Conservation (phyloP, 2,888 invertebrate genomes). For the Candidula unifasciata region DNA sequence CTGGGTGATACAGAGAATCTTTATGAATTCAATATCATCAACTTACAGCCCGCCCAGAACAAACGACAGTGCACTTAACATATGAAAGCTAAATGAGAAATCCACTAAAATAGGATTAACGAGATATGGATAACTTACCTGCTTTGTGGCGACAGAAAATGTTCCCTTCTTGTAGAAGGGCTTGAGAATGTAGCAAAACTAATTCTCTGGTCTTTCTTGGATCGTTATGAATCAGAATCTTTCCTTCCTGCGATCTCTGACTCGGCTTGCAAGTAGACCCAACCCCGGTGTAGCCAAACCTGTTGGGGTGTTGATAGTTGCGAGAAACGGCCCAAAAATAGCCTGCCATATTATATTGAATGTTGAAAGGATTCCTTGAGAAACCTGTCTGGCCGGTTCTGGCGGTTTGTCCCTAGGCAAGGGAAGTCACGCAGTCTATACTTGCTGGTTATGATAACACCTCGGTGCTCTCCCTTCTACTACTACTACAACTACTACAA, state of each 20-base stretch:
- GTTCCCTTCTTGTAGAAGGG: not conserved
- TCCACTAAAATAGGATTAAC: not conserved
- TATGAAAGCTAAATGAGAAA: not conserved
- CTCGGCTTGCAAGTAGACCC: constrained; percentile 23
- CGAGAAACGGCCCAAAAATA: constrained; percentile 53
- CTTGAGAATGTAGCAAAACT: not conserved
- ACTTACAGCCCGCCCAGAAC: no score
- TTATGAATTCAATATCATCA: no score
- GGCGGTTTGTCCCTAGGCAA: not conserved
- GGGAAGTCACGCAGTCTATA: constrained; percentile 35
- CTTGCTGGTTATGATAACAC: not conserved
- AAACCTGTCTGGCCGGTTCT: constrained; percentile 54
- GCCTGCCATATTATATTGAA: constrained; percentile 48
- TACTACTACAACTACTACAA: no score
- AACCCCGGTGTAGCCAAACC: constrained; percentile 31
- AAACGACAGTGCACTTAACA: no score
- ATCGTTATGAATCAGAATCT: constrained; percentile 2
- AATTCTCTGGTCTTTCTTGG: not conserved
- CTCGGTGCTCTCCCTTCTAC: no score
- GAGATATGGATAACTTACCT: not conserved
- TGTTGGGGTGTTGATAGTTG: constrained; percentile 26
- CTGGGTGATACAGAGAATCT: no score
- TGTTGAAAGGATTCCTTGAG: not conserved
- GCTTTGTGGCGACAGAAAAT: not conserved
- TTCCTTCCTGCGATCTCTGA: not conserved